phyloP scores from a whole-genome alignment of 1,140 invertebrate species.

The Galendromus occidentalis region DNA sequence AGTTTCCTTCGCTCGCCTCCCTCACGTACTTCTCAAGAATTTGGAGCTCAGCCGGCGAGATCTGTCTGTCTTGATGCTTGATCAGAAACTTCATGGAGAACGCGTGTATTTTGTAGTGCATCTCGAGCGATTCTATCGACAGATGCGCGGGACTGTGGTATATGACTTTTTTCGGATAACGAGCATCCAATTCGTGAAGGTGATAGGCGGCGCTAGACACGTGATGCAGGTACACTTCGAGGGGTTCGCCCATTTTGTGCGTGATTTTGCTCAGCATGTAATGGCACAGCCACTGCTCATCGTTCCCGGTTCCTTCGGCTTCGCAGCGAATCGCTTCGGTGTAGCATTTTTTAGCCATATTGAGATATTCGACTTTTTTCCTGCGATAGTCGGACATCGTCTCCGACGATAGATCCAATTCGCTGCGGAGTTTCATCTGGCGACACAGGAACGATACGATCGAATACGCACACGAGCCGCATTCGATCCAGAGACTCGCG shows the following conservation, averaged over 20 bases:
- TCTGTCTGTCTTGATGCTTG: background rate
- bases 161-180: slow-evolving; percentile 62
- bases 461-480: slow-evolving; percentile 61
- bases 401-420: slow-evolving; percentile 33
- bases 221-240: slow-evolving; percentile 49
- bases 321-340: slow-evolving; percentile 39
- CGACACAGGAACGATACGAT: slow-evolving; percentile 68
- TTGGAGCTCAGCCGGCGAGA: slow-evolving; percentile 1
- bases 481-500: slow-evolving; percentile 61
- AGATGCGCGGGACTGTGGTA: slow-evolving; percentile 60
- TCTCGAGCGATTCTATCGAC: slow-evolving; percentile 68
- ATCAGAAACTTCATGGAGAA: slow-evolving; percentile 2
- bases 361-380: slow-evolving; percentile 42
- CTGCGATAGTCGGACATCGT: slow-evolving; percentile 1
- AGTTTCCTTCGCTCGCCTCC: background rate
- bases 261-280: slow-evolving; percentile 81
- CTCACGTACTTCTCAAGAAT: background rate
- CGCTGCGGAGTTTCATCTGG: slow-evolving; percentile 44
- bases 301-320: slow-evolving; percentile 35
- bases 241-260: slow-evolving; percentile 53
- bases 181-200: slow-evolving; percentile 54
- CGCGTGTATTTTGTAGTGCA: slow-evolving; percentile 14
- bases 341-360: slow-evolving; percentile 53
- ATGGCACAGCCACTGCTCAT: slow-evolving; percentile 68
- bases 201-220: slow-evolving; percentile 41